phyloP scores from a whole-genome alignment of 2,797 vertebrate genomes.

The Sciurus vulgaris region DNA sequence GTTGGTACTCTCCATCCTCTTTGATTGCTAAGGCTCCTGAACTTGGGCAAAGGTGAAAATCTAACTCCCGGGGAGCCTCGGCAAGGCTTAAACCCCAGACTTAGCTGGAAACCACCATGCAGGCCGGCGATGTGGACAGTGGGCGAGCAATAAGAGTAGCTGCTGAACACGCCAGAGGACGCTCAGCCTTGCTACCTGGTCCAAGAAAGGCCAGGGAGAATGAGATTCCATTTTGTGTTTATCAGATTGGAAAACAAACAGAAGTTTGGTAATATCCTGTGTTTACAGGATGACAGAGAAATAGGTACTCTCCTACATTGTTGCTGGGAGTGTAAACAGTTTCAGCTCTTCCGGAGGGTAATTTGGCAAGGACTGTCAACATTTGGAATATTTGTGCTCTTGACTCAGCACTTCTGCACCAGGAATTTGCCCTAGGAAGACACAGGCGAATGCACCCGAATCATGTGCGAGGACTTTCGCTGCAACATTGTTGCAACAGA shows the following conservation, averaged over 20 bases:
- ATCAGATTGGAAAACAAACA: slow-evolving; percentile 23
- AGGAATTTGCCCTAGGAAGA: slow-evolving; percentile 44
- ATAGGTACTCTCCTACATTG: background rate
- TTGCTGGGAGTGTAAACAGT: slow-evolving; percentile 61
- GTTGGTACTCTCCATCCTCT: background rate
- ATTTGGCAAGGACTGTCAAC: slow-evolving; percentile 72
- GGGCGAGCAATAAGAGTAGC: background rate
- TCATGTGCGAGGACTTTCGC: background rate
- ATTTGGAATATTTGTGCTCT: slow-evolving; percentile 47
- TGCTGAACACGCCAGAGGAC: background rate
- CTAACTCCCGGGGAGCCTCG: background rate
- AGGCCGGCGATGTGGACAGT: background rate
- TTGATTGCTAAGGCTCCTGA: background rate
- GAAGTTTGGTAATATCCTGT: slow-evolving; percentile 6
- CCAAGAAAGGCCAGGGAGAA: slow-evolving; percentile 21
- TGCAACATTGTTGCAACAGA: slow-evolving; percentile 24
- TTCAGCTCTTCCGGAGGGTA: background rate
- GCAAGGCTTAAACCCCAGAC: background rate
- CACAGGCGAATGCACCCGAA: slow-evolving; percentile 28
- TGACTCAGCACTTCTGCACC: slow-evolving; percentile 48
- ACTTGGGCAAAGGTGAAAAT: background rate
- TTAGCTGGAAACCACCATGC: background rate
- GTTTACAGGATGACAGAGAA: slow-evolving; percentile 46
- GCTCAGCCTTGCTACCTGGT: background rate
- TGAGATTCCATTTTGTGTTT: background rate